Conservation (phyloP, 2,797 vertebrate genomes). For the Rhinoraja longicauda region DNA sequence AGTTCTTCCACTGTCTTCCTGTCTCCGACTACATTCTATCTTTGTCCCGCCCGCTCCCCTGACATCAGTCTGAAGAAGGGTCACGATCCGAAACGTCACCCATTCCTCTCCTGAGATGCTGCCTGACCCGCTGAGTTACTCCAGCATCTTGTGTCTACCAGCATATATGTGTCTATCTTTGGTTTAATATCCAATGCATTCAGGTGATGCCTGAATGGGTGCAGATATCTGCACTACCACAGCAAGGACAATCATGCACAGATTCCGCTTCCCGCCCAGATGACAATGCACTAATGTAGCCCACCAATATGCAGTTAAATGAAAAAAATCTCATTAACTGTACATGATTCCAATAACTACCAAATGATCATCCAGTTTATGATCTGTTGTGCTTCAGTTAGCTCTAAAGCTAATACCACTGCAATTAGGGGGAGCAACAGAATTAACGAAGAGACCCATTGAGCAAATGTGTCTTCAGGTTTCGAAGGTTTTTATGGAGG, state of each 20-base stretch:
- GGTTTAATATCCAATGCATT: not conserved
- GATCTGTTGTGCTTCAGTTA: not conserved
- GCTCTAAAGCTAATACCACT: not conserved
- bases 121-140: too few species aligned
- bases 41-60: too few species aligned
- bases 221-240: not conserved
- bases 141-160: too few species aligned
- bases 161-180: not conserved
- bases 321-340: slow-evolving; percentile 5
- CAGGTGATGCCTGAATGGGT: not conserved
- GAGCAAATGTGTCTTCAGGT: not conserved
- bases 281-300: not conserved
- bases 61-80: not conserved
- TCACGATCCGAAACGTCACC: too few species aligned
- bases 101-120: too few species aligned
- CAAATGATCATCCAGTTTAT: slow-evolving; percentile 7
- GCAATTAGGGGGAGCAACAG: not conserved
- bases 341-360: not conserved
- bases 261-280: not conserved
- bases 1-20: too few species aligned
- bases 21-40: too few species aligned
- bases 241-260: not conserved
- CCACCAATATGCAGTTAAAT: not conserved
- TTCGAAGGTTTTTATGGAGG: not conserved
- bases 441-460: not conserved